A percentile compares a stretch with the other conserved stretches of the same genome.
Conservation (phyloP, 1,140 invertebrate species). For the Drosophila lowei region DNA sequence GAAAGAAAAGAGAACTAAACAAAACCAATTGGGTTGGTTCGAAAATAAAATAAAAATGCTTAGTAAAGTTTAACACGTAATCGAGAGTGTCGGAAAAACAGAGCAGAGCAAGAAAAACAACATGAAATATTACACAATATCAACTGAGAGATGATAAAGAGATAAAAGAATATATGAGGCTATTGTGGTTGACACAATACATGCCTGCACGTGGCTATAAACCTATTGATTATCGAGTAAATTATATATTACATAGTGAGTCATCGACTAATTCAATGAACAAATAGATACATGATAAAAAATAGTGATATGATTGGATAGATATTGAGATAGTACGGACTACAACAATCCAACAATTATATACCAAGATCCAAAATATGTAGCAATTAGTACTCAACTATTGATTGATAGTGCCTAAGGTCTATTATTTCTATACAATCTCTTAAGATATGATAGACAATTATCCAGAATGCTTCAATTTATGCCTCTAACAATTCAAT, state of each 20-base stretch:
- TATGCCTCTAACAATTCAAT: no score
- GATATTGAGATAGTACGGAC: no score
- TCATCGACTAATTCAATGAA: conserved; percentile 1
- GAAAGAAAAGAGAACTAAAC: conserved; percentile 11
- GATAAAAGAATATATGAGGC: conserved; percentile 37
- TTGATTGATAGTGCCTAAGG: no score
- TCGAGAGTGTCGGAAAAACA: conserved; percentile 7
- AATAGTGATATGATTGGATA: no score
- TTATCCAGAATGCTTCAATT: no score
- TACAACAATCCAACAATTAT: no score
- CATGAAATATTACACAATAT: conserved; percentile 42
- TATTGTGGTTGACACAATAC: conserved; percentile 11
- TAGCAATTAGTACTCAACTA: no score
- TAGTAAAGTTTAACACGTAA: conserved; percentile 15
- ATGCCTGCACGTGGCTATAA: conserved; percentile 7
- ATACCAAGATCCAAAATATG: neutral
- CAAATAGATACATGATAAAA: no score
- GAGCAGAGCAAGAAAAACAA: neutral
- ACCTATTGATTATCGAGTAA: conserved; percentile 14
- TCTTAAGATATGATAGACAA: no score
- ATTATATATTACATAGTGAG: conserved; percentile 6
- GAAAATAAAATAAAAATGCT: conserved; percentile 41
- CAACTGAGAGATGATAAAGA: conserved; percentile 42
- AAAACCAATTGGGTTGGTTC: conserved; percentile 30
- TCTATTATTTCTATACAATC: no score